phyloP scores from a whole-genome alignment of 2,888 invertebrate genomes.

The Melanostoma mellinum region DNA sequence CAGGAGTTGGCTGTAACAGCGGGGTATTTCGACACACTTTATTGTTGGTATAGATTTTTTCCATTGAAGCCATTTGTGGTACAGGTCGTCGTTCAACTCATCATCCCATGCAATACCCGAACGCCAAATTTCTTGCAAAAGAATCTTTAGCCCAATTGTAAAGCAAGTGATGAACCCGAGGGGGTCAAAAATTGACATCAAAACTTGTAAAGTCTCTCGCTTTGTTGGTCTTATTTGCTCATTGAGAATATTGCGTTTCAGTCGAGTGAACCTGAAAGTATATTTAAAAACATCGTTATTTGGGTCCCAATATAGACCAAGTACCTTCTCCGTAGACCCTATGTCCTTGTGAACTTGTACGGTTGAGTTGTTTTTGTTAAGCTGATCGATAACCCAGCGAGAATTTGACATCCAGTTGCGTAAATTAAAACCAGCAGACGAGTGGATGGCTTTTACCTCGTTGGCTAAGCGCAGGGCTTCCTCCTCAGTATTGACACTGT shows the following conservation, averaged over 20 bases:
- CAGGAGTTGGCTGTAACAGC: conserved; percentile 44
- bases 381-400: too few relatives aligned
- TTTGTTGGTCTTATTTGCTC: too few relatives aligned
- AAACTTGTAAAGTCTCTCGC: too few relatives aligned
- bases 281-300: conserved; percentile 7
- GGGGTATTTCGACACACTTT: conserved; percentile 27
- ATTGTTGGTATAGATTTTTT: conserved; percentile 10
- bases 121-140: neutral
- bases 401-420: conserved; percentile 73
- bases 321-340: conserved; percentile 6
- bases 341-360: too few relatives aligned
- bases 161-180: too few relatives aligned
- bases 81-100: too few relatives aligned
- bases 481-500: conserved; percentile 66
- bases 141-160: conserved; percentile 5
- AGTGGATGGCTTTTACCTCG: conserved; percentile 22
- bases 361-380: too few relatives aligned
- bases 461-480: conserved; percentile 43
- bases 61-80: conserved; percentile 6
- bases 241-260: too few relatives aligned
- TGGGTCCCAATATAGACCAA: too few relatives aligned
- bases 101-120: conserved; percentile 18
- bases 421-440: conserved; percentile 38
- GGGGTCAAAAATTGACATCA: too few relatives aligned
- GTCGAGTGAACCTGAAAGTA: too few relatives aligned